Base-by-base conservation (phyloP, 2,113 vertebrate species). In the Delphinapterus leucas region DNA sequence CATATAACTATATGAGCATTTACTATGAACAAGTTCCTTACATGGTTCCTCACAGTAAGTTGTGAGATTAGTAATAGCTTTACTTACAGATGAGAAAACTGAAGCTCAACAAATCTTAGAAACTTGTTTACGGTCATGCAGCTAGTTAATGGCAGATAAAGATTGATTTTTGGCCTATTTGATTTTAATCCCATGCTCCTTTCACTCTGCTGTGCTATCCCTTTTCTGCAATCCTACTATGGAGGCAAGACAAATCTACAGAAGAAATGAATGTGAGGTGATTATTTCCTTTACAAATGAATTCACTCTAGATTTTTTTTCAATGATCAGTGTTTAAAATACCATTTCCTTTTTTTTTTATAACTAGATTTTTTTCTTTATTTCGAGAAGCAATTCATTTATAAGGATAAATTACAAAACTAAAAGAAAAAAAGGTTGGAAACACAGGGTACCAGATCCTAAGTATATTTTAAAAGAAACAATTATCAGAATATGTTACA, bases 211-310 rank as follows among this genome's bases (percentile, higher is more conserved):
- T 79, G 15, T 61, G 25, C 38, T 8, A n/a, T 79, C 31, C 31
- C 31, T 33, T 79, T 79, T 55, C 47, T 55, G 47, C n/a, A 79
- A 79, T 36, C 49, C 85, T 58, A 17, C 47, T 83, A 65, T 79
- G 41, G 17, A 96, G 26, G n/a, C 3, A 71, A 47, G 13, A 67
- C 10, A 90, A 15, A 92, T 84, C 38, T 58, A 73, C 26, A 38
- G 49, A 49, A 20, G 68, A 90, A 87, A 31, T 74, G 63, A 85
- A 77, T 74, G 55, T 90, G 25, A 85, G 11, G 6, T 47, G 41
- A 65, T 77, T 92, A 82, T 47, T 87, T 92, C 18, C 26, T 95
- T 96, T 91, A 83, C n/a, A 90, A 87, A 90, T 63, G n/a, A 84
- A 88, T 88, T 83, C 14, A 41, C 28, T 74, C 23, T 63, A 83